Conservation (phyloP, 2,888 invertebrate genomes). For the Leptinotarsa rubiginosa region DNA sequence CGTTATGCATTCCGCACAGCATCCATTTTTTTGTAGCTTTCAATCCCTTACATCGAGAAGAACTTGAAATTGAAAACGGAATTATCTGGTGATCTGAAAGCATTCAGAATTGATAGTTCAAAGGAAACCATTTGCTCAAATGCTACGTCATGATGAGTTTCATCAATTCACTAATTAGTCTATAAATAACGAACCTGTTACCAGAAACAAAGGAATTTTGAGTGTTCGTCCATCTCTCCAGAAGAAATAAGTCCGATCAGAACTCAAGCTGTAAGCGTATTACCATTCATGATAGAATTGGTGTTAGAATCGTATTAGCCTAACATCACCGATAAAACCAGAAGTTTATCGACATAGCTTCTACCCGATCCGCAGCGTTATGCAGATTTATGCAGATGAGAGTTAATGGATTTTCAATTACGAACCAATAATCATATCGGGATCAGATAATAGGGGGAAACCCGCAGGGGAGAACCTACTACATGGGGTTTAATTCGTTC, state of each 20-base stretch:
- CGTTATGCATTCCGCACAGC: too few relatives aligned
- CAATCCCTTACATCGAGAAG: too few relatives aligned
- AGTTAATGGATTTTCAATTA: conserved; percentile 23
- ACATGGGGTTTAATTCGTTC: neutral
- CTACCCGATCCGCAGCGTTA: neutral
- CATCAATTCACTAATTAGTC: too few relatives aligned
- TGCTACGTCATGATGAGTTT: too few relatives aligned
- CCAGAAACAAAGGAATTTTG: too few relatives aligned
- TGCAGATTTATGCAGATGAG: conserved; percentile 21
- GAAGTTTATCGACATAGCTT: neutral
- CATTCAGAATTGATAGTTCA: too few relatives aligned
- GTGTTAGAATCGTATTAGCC: neutral
- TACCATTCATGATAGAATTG: neutral
- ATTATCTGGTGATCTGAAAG: too few relatives aligned
- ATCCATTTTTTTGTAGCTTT: too few relatives aligned
- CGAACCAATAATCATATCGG: conserved; percentile 14
- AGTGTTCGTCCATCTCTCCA: neutral
- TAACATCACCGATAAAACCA: conserved; percentile 6
- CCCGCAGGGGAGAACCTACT: neutral
- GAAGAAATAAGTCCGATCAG: neutral
- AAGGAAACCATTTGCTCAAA: too few relatives aligned
- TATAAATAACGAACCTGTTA: too few relatives aligned
- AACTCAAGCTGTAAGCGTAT: neutral
- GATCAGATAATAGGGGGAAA: conserved; percentile 12
- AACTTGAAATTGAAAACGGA: too few relatives aligned